Evolutionary conservation across 1,140 invertebrate species (phyloP).

Genomic region (Drosophila baimaii): DNA sequence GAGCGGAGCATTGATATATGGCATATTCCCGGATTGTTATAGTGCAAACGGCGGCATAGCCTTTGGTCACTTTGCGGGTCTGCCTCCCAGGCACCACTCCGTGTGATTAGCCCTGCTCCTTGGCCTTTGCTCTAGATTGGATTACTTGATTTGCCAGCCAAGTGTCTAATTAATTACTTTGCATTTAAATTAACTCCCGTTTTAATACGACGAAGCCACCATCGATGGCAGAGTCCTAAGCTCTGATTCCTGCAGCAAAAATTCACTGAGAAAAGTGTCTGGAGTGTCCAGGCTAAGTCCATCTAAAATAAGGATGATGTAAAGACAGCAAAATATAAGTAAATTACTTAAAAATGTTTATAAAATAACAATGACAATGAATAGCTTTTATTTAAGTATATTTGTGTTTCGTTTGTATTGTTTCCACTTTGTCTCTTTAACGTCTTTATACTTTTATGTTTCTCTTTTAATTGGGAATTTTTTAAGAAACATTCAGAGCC

Average conservation of each 20-base stretch:
- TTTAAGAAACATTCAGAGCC: no score
- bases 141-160: constrained; percentile 50
- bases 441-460: no score
- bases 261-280: neutral
- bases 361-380: no score
- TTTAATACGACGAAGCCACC: constrained; percentile 48
- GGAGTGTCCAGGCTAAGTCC: neutral
- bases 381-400: neutral
- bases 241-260: neutral
- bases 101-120: constrained; percentile 24
- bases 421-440: neutral
- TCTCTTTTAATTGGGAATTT: no score
- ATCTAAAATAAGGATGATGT: no score
- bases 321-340: no score
- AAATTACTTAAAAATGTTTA: neutral
- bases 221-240: constrained; percentile 29
- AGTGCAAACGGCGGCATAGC: constrained; percentile 23
- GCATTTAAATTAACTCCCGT: constrained; percentile 78
- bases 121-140: constrained; percentile 32
- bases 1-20: constrained; percentile 51
- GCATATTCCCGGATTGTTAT: constrained; percentile 16
- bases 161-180: constrained; percentile 81
- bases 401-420: neutral
- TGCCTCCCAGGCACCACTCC: neutral
- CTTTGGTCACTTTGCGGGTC: constrained; percentile 37